Evolutionary conservation across 2,888 invertebrate species (phyloP), one percentile per base, ranked within the genome.

Genomic region (Cotesia congregata): DNA sequence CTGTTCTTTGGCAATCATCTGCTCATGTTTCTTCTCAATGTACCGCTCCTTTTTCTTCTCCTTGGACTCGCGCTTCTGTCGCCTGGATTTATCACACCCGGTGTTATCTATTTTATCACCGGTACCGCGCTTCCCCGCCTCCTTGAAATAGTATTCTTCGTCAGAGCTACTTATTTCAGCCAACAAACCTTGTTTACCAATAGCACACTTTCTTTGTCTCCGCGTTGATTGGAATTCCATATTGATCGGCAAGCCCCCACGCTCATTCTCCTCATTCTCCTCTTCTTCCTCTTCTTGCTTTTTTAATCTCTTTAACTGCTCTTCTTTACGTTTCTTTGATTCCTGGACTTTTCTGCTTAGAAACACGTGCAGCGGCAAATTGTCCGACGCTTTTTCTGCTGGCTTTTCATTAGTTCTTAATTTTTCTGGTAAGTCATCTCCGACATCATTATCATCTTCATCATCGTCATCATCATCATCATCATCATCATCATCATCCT

Each of bases 101-200:
- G 30, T 30, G 3, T 50, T 50, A n/a, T 86, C 86, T 1, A 69
- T 72, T 40, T 79, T 85, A 0, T 86, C 86, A 6, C 9, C 76
- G 0, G 72, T 68, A 5, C 77, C 77, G 76, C 74, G 80, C 62
- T 70, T 81, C 50, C 50, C 50, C 1, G 78, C 79, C 6, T 86
- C 85, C 4, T 78, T 81, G 1, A 79, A 40, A 68, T 80, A 84
- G 0, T 79, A 76, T 15, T 89, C 89, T 4, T 89, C 89, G 17
- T 89, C 89, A 0, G 89, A 88, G 69, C 89, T 89, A 71, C 89
- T 89, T 73, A 93, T 93, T 86, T 95, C 95, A 0, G 94, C 94
- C 74, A 95, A 86, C 68, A 95, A 92, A 82, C 95, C 95, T 82
- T 95, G 94, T 83, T 95, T 94, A 61, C 95, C 95, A 40, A 95